Conservation (phyloP, 2,113 vertebrate species). For the Mesocricetus auratus region DNA sequence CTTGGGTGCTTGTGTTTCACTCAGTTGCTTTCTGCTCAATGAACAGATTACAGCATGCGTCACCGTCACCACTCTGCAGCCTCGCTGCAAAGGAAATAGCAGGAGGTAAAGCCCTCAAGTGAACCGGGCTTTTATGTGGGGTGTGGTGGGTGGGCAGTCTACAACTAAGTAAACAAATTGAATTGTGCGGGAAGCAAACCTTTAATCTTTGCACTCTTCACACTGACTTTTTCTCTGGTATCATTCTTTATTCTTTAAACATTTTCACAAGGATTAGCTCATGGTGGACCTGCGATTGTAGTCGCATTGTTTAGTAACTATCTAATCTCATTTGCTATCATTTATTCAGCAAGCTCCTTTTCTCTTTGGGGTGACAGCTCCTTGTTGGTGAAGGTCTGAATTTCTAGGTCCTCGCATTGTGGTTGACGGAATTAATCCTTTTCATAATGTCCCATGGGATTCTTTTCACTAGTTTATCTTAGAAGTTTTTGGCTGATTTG, state of each 20-base stretch:
- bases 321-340: background rate
- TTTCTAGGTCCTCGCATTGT: background rate
- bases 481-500: conserved; percentile 35
- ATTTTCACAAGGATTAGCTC: conserved; percentile 17
- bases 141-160: conserved; percentile 65
- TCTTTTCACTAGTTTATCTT: conserved; percentile 56
- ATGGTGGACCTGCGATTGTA: background rate
- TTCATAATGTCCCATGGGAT: background rate
- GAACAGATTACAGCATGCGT: conserved; percentile 80
- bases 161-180: conserved; percentile 81
- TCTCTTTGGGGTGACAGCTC: background rate
- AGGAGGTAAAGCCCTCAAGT: conserved; percentile 71
- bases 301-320: conserved; percentile 17
- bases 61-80: conserved; percentile 69
- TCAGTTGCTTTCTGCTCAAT: conserved; percentile 84
- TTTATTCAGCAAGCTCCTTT: background rate
- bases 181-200: conserved; percentile 48
- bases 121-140: conserved; percentile 63
- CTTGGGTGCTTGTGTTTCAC: conserved; percentile 81
- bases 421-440: background rate
- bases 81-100: conserved; percentile 85
- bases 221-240: background rate
- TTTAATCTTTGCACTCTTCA: conserved; percentile 22
- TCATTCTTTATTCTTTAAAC: conserved; percentile 13
- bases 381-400: conserved; percentile 2